Percentiles rank a stretch among this genome's conserved stretches.
phyloP scores from a whole-genome alignment of 2,888 invertebrate genomes.

The Hyalella azteca region DNA sequence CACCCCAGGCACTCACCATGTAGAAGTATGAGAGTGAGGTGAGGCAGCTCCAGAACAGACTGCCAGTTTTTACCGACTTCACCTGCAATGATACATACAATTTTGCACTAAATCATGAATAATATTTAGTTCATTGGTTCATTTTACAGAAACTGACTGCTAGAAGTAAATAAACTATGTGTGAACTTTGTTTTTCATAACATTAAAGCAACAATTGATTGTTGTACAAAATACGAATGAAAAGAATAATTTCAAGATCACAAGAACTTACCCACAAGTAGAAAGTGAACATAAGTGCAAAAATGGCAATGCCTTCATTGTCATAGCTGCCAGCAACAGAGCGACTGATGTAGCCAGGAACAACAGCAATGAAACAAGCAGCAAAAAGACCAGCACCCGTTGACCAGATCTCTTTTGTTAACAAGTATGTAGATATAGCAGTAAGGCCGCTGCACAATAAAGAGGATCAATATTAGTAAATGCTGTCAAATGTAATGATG shows the following conservation, averaged over 20 bases:
- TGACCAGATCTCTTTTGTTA: constrained; percentile 97
- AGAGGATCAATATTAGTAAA: background rate
- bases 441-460: constrained; percentile 90
- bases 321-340: constrained; percentile 99
- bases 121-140: no score
- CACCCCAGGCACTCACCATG: constrained; percentile 99
- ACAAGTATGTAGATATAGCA: constrained; percentile 93
- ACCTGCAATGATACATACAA: constrained; percentile 64
- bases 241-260: no score
- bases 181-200: background rate
- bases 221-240: background rate
- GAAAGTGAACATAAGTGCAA: constrained; percentile 98
- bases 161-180: constrained; percentile 31
- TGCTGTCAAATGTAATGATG: background rate
- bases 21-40: constrained; percentile 98
- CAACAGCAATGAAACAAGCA: constrained; percentile 97
- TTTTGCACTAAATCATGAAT: background rate
- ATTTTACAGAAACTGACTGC: no score
- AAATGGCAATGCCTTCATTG: constrained; percentile 99
- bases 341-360: constrained; percentile 97
- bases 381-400: constrained; percentile 96
- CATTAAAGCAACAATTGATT: background rate
- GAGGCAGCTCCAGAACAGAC: constrained; percentile 93
- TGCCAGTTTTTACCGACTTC: constrained; percentile 95
- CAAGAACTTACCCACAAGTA: constrained; percentile 82